Evolutionary conservation across 2,797 vertebrate genomes (phyloP).

Genomic region (Oophaga sylvatica): DNA sequence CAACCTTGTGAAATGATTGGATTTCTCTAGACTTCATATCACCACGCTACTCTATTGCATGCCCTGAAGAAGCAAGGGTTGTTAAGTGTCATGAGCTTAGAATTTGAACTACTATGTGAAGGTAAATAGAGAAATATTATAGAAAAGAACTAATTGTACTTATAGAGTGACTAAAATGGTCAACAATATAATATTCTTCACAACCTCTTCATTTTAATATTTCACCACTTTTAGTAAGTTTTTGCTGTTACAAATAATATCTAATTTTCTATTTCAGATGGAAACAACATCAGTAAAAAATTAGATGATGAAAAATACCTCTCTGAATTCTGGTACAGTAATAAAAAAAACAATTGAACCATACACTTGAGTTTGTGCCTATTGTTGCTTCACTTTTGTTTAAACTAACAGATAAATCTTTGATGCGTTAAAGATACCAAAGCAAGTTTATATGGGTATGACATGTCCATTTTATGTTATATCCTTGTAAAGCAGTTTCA

Average conservation of each 20-base stretch:
- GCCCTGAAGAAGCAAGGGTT: too few relatives aligned
- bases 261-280: background rate
- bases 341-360: background rate
- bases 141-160: too few relatives aligned
- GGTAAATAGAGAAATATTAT: too few relatives aligned
- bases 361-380: background rate
- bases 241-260: background rate
- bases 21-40: too few relatives aligned
- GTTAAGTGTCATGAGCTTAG: too few relatives aligned
- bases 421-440: constrained; percentile 10
- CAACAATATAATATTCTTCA: background rate
- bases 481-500: constrained; percentile 22
- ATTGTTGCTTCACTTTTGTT: background rate
- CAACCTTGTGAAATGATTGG: too few relatives aligned
- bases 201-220: background rate
- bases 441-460: constrained; percentile 15
- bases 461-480: constrained; percentile 60
- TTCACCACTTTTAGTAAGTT: background rate
- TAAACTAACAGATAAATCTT: constrained; percentile 14
- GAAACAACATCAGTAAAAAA: background rate
- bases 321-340: background rate
- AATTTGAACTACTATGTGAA: too few relatives aligned
- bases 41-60: too few relatives aligned
- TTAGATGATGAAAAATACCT: background rate
- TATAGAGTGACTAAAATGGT: background rate